phyloP scores from a whole-genome alignment of 2,113 vertebrate species.

The Petromus typicus region DNA sequence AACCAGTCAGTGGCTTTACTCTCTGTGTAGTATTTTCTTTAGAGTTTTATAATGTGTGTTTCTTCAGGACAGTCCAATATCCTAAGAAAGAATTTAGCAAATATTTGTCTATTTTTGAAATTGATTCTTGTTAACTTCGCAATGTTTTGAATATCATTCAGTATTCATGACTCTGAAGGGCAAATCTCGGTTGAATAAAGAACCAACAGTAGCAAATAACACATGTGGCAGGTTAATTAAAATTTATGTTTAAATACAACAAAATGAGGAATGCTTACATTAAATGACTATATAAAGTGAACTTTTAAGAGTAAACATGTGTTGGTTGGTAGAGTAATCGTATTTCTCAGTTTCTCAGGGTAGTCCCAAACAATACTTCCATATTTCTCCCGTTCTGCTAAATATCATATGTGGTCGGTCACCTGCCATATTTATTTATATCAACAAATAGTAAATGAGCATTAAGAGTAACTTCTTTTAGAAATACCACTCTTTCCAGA shows the following conservation, averaged over 20 bases:
- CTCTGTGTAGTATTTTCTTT: neutral
- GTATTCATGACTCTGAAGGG: neutral
- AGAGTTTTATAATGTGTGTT: neutral
- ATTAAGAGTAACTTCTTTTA: neutral
- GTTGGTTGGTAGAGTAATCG: neutral
- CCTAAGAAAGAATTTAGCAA: neutral
- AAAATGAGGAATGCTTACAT: neutral
- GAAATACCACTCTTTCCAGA: neutral
- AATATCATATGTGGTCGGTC: neutral
- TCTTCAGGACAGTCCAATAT: neutral
- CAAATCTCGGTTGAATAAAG: neutral
- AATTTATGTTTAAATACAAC: neutral
- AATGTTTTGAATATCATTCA: neutral
- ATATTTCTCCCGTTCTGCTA: neutral
- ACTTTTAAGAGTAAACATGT: neutral
- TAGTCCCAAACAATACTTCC: neutral
- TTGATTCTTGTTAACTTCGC: neutral
- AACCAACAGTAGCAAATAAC: neutral
- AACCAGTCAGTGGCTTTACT: neutral
- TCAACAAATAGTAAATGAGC: neutral
- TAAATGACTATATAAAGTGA: neutral
- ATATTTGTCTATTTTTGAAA: neutral
- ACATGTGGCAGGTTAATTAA: neutral
- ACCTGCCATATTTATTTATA: neutral
- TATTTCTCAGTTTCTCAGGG: neutral